These are phyloP conservation scores for Solenodon paradoxus DNA, from an alignment of 2,113 vertebrate genomes.

Conservation along the genomic window DNA sequence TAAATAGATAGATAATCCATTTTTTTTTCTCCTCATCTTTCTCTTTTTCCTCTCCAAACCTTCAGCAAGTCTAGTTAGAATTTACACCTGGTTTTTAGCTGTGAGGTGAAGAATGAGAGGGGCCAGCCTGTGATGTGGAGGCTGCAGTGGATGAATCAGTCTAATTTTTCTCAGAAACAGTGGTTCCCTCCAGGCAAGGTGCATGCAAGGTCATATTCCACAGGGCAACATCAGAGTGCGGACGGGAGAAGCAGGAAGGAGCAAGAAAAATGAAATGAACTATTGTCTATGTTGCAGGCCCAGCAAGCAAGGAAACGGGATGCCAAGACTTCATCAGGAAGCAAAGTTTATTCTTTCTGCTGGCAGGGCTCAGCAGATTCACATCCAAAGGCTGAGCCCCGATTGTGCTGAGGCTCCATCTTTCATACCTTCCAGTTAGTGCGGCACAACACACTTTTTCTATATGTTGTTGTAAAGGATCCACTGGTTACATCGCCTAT, in stretches of 20 bases:
- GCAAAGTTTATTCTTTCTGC: too few relatives aligned
- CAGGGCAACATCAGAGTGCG: background rate
- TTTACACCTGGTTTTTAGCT: background rate
- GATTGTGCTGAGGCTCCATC: too few relatives aligned
- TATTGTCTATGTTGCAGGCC: too few relatives aligned
- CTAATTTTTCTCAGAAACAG: background rate
- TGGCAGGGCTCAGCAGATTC: too few relatives aligned
- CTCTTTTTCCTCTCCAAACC: background rate
- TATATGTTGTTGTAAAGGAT: too few relatives aligned
- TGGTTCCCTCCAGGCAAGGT: background rate
- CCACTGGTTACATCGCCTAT: too few relatives aligned
- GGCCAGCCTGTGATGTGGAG: background rate
- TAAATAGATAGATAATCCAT: too few relatives aligned
- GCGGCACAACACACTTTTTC: too few relatives aligned
- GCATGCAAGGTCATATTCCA: background rate
- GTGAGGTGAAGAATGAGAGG: background rate
- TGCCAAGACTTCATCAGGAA: too few relatives aligned
- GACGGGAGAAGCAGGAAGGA: background rate
- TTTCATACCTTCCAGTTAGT: too few relatives aligned
- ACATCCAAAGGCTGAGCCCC: too few relatives aligned
- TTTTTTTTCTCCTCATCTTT: background rate
- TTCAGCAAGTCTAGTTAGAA: background rate
- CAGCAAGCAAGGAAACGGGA: too few relatives aligned
- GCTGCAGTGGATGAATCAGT: background rate
- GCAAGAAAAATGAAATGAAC: background rate